Conservation (phyloP, 2,888 invertebrate species). For the Xestoiulus laeticollis region DNA sequence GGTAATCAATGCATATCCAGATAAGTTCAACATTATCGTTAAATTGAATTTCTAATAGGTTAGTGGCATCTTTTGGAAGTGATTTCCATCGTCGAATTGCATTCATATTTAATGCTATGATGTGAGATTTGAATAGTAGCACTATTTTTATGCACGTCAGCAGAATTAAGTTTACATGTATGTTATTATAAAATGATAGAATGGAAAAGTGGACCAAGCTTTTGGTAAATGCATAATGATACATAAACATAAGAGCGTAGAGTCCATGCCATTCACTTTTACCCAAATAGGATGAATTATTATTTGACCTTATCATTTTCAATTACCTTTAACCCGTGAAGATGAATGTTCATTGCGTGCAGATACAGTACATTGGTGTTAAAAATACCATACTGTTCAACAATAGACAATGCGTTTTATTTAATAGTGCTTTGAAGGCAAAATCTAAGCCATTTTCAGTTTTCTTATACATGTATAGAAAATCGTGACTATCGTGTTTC, state of each 20-base stretch:
- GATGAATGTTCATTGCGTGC: neutral
- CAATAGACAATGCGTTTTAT: slow-evolving; percentile 2
- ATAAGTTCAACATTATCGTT: too few relatives aligned
- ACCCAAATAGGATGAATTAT: neutral
- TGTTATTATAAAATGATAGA: neutral
- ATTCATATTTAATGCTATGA: too few relatives aligned
- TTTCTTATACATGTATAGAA: neutral
- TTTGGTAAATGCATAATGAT: neutral
- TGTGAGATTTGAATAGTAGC: too few relatives aligned
- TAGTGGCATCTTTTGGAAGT: too few relatives aligned
- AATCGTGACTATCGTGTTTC: neutral
- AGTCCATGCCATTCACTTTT: neutral
- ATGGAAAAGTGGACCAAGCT: neutral
- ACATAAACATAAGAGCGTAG: neutral
- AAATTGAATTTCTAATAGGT: too few relatives aligned
- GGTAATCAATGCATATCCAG: too few relatives aligned
- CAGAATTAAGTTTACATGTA: too few relatives aligned
- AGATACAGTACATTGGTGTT: neutral
- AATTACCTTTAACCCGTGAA: neutral
- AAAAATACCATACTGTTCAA: neutral
- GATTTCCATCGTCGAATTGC: too few relatives aligned
- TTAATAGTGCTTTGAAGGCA: neutral
- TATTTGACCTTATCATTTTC: slow-evolving; percentile 21
- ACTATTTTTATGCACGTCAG: too few relatives aligned
- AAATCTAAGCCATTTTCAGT: neutral